These are phyloP conservation scores for Sphenodon punctatus DNA, from an alignment of 2,797 vertebrate genomes.

Conservation along the genomic window DNA sequence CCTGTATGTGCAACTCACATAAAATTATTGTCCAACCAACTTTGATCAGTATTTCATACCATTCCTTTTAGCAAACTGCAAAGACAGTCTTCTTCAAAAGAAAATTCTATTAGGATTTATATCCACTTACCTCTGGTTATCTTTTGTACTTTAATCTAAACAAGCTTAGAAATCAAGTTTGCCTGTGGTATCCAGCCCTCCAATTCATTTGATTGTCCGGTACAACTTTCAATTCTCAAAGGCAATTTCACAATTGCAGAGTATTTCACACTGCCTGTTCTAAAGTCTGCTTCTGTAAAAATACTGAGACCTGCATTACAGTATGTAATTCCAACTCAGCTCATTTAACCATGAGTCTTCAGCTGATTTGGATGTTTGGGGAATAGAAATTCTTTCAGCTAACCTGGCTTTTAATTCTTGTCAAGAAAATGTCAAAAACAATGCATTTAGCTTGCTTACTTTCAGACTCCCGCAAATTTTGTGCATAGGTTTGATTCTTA, in stretches of 20 bases:
- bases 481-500: not conserved
- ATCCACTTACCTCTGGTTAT: constrained; percentile 50
- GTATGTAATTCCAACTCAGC: constrained; percentile 3
- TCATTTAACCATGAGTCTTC: constrained; percentile 31
- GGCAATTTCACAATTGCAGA: constrained; percentile 55
- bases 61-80: constrained; percentile 45
- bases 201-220: constrained; percentile 51
- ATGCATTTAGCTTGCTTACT: not conserved
- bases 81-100: constrained; percentile 54
- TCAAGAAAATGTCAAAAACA: constrained; percentile 25
- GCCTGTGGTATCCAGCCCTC: constrained; percentile 42
- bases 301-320: constrained; percentile 21
- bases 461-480: not conserved
- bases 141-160: constrained; percentile 47
- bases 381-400: constrained; percentile 23
- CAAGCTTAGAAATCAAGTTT: constrained; percentile 53
- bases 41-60: constrained; percentile 49
- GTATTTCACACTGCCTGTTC: constrained; percentile 28
- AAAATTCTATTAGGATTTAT: constrained; percentile 56
- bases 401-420: constrained; percentile 19
- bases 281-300: constrained; percentile 33
- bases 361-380: constrained; percentile 35
- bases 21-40: constrained; percentile 27
- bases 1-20: constrained; percentile 20
- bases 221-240: constrained; percentile 57